Percentiles rank a stretch among this genome's conserved stretches.
Evolutionary conservation across 2,797 vertebrate species (phyloP).

Genomic region (Phylloscopus collybita): DNA sequence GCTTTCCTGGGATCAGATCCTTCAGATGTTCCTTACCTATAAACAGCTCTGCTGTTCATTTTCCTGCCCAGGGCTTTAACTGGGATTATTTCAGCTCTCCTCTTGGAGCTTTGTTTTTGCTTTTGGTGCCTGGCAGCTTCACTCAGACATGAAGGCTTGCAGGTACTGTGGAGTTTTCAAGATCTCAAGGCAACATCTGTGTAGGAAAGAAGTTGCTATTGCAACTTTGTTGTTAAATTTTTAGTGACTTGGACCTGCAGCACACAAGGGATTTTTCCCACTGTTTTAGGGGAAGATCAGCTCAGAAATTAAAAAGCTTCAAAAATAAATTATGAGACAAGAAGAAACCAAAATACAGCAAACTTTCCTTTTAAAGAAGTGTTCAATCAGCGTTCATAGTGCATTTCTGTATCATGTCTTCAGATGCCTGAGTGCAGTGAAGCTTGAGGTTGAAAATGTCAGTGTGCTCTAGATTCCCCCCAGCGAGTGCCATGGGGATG

Average conservation of each 20-base stretch:
- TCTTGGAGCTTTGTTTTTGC: neutral
- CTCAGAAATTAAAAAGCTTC: neutral
- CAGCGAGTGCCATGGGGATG: neutral
- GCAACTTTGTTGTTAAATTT: neutral
- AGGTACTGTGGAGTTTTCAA: neutral
- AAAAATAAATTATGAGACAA: neutral
- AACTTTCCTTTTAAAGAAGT: neutral
- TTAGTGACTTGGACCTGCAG: neutral
- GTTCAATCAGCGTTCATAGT: fast-evolving
- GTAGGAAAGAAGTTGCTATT: neutral
- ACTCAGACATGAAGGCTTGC: neutral
- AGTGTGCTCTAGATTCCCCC: neutral
- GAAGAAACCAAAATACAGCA: neutral
- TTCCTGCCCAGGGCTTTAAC: neutral
- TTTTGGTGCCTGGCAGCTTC: neutral
- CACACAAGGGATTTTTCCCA: fast-evolving
- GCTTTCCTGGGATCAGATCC: neutral
- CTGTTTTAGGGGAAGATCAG: neutral
- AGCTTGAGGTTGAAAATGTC: neutral
- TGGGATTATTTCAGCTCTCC: neutral
- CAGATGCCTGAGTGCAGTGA: neutral
- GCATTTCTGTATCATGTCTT: neutral
- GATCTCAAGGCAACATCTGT: neutral
- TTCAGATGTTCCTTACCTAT: neutral
- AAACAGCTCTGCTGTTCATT: neutral